Evolutionary conservation across 2,888 invertebrate genomes (phyloP), one percentile per base, ranked within the genome.

Genomic region (Spilosoma lubricipeda): DNA sequence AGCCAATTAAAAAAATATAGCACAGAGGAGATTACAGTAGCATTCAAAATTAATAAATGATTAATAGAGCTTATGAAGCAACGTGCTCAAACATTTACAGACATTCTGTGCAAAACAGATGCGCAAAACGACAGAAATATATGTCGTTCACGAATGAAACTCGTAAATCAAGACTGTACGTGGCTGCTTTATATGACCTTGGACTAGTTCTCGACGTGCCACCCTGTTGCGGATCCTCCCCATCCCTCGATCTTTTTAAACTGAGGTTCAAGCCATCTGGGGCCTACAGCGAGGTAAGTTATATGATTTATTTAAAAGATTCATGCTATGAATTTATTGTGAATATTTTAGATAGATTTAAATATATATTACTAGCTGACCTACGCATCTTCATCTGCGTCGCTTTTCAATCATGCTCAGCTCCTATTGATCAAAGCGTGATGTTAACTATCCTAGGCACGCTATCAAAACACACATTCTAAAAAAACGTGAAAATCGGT

Each of bases 121-220:
- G 70, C 11, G 30, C 56, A 27, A 20, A 56, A 48, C 70, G 59
- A 66, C 73, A 71, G 8, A 74, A 76, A 81, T 70, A 76, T 77
- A 82, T 77, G 67, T 67, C 18, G 71, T 59, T 52, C 71, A 78
- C 74, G 77, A 82, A 83, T 36, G 52, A 63, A 71, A 42, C 67
- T 68, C 72, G 79, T 83, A 82, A 83, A 80, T 82, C 83, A 82
- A 72, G 77, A 70, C 70, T 70, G 67, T 45, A 33, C 23, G 42
- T 73, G 75, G 78, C 79, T 77, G 74, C 74, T 80, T 82, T 76
- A 2, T 30, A 33, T 67, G 82, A 79, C 84, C 83, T 83, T 83
- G 83, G 63, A 64, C 80, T 76, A 80, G 42, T 82, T 78, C 48
- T 33, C 48, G 30, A 63, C 27, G 33, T 42, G 7, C 56, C 68